Base-by-base conservation (phyloP, 2,888 invertebrate genomes). In the Heteromyza rotundicornis region DNA sequence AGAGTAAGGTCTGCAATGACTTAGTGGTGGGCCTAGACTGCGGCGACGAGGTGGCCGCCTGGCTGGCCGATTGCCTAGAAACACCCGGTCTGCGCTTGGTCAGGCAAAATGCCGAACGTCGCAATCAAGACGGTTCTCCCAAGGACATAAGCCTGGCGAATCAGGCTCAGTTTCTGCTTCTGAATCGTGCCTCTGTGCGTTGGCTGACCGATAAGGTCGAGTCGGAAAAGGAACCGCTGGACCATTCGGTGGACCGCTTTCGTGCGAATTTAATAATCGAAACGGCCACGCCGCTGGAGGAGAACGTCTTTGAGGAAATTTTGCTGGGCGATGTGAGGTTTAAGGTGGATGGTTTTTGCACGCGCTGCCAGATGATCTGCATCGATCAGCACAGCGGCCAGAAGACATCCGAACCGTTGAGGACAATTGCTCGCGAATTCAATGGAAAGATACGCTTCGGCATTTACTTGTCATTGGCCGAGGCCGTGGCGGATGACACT, bases 331-430 rank as follows among this genome's bases (percentile, higher is more conserved):
- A 86, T 57, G 64, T 72, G 0, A 51, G 51, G 1, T 79, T 85
- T 58, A 84, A 93, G 90, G 89, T 89, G 57, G 89, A 90, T 69
- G 94, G 93, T 1, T 88, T 88, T 47, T 98, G 97, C 77, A 90
- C 89, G 1, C 88, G 98, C 59, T 98, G 98, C 79, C 95, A 96
- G 83, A 97, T 98, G 94, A 92, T 98, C 62, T 96, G 97, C 80
- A 91, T 97, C 64, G 91, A 98, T 82, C 97, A 96, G 84, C 85
- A 86, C 50, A 93, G 91, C 1, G 95, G 94, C 0, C 85, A 88
- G 68, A 92, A 90, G 75, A 91, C 92, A 0, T 86, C 89, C 0
- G 94, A 94, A 79, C 93, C 94, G 0, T 81, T 94, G 12, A 86
- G 89, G 66, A 91, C 92, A 1, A 87, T 94, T 68, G 89, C 92